A percentile compares a stretch with the other conserved stretches of the same genome.
Conservation (phyloP, 2,797 vertebrate genomes). For the Tenualosa thibaudeaui region DNA sequence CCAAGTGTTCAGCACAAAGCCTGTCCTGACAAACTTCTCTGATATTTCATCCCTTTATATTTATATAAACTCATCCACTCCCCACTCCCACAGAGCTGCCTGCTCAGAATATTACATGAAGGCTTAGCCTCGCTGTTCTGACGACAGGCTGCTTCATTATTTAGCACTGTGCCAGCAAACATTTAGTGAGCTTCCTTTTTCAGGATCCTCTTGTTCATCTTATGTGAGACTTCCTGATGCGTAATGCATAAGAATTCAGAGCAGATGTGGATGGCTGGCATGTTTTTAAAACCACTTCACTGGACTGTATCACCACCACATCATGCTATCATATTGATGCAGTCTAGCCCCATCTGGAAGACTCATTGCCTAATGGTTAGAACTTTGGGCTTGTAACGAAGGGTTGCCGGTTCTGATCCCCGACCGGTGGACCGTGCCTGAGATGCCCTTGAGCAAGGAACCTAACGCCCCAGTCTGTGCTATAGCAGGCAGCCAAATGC, state of each 20-base stretch:
- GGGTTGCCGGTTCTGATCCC: too few species aligned
- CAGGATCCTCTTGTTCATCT: neutral
- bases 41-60: neutral
- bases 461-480: too few species aligned
- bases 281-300: neutral
- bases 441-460: too few species aligned
- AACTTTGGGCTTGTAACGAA: too few species aligned
- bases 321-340: neutral
- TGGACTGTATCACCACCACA: neutral
- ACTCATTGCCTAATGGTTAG: too few species aligned
- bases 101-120: constrained; percentile 6
- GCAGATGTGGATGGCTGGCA: neutral
- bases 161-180: neutral
- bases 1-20: neutral
- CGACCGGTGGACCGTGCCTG: too few species aligned
- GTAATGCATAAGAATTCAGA: neutral
- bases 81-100: neutral
- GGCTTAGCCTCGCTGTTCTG: neutral
- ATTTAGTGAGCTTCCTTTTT: constrained; percentile 3
- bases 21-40: neutral
- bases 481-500: too few species aligned
- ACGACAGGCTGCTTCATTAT: neutral
- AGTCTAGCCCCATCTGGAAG: neutral
- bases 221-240: neutral
- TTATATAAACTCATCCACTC: neutral